Conservation (phyloP, 2,113 vertebrate species). For the Istiophorus platypterus region DNA sequence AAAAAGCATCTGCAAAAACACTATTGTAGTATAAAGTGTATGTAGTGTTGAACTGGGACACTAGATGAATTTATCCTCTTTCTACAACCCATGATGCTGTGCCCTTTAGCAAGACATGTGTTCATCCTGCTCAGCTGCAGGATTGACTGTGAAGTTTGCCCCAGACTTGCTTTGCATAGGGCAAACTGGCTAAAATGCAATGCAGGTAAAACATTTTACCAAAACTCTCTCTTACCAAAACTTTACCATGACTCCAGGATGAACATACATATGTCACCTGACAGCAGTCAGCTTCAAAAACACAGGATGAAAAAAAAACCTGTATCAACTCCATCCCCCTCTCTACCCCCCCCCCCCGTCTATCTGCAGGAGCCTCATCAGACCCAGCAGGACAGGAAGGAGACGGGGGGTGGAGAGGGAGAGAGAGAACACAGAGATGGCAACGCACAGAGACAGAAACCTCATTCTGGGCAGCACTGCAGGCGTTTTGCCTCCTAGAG, state of each 20-base stretch:
- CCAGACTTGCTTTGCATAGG: not conserved
- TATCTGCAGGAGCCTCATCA: conserved; percentile 46
- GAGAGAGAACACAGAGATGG: conserved; percentile 32
- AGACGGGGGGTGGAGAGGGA: not conserved
- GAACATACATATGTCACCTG: not conserved
- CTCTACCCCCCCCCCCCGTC: conserved; percentile 1
- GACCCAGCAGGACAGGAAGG: conserved; percentile 55
- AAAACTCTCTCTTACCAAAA: not conserved
- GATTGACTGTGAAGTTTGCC: not conserved
- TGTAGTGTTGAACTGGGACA: not conserved
- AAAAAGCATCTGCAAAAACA: not conserved
- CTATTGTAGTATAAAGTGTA: not conserved
- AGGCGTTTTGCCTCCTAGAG: conserved; percentile 40
- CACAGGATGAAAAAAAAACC: not conserved
- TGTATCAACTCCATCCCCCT: not conserved
- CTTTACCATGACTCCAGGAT: not conserved
- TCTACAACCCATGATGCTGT: not conserved
- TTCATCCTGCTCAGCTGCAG: not conserved
- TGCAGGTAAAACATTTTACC: not conserved
- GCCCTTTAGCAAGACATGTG: conserved; percentile 4
- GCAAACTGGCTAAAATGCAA: not conserved
- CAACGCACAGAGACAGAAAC: conserved; percentile 30
- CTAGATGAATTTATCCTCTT: not conserved
- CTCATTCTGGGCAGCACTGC: conserved; percentile 36
- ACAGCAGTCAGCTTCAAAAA: not conserved